These are phyloP conservation scores for Rhabditophanes sp. DNA, from an alignment of 2,888 invertebrate species.

Conservation along the genomic window DNA sequence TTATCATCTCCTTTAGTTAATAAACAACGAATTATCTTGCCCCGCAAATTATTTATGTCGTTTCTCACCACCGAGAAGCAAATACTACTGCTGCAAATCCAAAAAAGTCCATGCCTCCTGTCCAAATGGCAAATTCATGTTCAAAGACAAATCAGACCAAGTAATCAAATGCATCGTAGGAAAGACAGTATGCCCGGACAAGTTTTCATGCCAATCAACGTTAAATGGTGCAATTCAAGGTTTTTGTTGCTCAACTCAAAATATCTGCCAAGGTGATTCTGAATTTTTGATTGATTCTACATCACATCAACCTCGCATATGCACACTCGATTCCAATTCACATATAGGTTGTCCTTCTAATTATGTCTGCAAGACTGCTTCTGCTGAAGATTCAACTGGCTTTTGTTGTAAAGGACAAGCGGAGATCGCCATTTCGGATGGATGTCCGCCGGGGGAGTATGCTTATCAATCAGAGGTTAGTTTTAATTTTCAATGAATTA, in stretches of 20 bases:
- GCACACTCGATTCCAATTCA: neutral
- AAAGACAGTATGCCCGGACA: too few species aligned
- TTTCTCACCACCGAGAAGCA: slow-evolving; percentile 22
- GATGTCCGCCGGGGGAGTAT: slow-evolving; percentile 39
- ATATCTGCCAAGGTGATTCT: slow-evolving; percentile 18
- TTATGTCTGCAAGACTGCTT: slow-evolving; percentile 39
- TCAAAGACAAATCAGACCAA: slow-evolving; percentile 23
- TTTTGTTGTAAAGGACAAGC: slow-evolving; percentile 38
- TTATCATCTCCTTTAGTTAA: too few species aligned
- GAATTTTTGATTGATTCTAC: neutral
- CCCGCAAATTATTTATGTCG: slow-evolving; percentile 31
- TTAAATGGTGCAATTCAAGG: slow-evolving; percentile 29
- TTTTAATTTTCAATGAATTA: too few species aligned
- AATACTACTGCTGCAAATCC: slow-evolving; percentile 32
- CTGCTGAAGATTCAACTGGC: slow-evolving; percentile 36
- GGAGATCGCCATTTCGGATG: slow-evolving; percentile 18
- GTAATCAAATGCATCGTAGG: slow-evolving; percentile 21
- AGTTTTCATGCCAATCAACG: slow-evolving; percentile 22
- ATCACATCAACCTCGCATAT: neutral
- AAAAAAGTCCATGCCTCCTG: slow-evolving; percentile 26
- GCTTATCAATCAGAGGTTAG: too few species aligned
- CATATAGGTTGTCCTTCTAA: slow-evolving; percentile 28
- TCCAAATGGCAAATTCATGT: slow-evolving; percentile 28
- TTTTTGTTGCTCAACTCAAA: slow-evolving; percentile 24
- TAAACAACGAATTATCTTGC: slow-evolving; percentile 26